Percentiles rank a stretch among this genome's conserved stretches.
phyloP scores from a whole-genome alignment of 2,888 invertebrate genomes.

The Danaus chrysippus region DNA sequence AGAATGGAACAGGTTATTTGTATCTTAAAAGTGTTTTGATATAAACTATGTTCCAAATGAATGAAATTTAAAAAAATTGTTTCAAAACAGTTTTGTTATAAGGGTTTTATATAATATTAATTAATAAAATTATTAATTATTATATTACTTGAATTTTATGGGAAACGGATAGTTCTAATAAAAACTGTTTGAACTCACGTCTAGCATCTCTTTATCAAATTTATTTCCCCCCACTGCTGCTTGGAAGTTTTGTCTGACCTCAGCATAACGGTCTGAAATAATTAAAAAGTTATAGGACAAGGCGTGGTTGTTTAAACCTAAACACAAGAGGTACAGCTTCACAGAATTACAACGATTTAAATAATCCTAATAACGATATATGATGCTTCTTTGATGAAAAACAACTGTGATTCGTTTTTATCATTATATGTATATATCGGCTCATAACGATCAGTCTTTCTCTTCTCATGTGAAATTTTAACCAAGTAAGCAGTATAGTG shows the following conservation, averaged over 20 bases:
- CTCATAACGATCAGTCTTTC: no score
- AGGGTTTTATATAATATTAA: constrained; percentile 3
- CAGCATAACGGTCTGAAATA: constrained; percentile 41
- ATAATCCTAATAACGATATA: no score
- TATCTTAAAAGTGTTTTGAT: no score
- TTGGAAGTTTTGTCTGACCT: constrained; percentile 36
- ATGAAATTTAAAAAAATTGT: no score
- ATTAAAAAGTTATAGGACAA: neutral
- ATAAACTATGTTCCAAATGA: no score
- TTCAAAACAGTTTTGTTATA: neutral
- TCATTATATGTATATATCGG: neutral
- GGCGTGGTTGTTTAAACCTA: neutral
- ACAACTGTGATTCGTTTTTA: no score
- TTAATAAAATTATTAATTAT: no score
- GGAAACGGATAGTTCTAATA: constrained; percentile 14
- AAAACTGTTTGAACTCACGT: constrained; percentile 38
- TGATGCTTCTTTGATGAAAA: no score
- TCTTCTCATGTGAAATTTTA: no score
- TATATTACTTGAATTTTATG: constrained; percentile 8
- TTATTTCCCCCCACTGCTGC: constrained; percentile 30
- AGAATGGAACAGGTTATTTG: no score
- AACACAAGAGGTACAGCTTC: neutral
- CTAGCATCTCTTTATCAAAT: constrained; percentile 45
- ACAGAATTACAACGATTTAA: no score
- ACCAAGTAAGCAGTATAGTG: no score